A percentile compares a stretch with the other conserved stretches of the same genome.
These are phyloP conservation scores for Rhinatrema bivittatum DNA, from an alignment of 2,797 vertebrate species.

Conservation along the genomic window DNA sequence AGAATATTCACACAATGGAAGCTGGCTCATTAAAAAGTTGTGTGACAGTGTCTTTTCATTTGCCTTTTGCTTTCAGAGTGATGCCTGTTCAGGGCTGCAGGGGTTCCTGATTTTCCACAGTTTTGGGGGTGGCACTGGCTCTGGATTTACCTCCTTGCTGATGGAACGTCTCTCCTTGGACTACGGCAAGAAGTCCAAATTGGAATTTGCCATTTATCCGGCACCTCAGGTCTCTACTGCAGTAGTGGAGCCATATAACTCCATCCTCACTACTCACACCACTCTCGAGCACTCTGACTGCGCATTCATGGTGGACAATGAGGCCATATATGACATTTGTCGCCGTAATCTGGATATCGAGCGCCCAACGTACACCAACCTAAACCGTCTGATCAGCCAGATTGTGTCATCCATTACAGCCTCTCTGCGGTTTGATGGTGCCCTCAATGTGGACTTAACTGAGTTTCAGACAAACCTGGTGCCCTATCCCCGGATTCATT, in stretches of 20 bases:
- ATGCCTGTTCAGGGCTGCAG: constrained; percentile 58
- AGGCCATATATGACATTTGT: constrained; percentile 66
- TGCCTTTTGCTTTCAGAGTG: constrained; percentile 35
- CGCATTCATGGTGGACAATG: constrained; percentile 65
- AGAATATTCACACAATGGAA: no score
- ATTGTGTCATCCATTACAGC: constrained; percentile 64
- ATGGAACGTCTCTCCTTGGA: constrained; percentile 64
- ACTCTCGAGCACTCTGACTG: constrained; percentile 64
- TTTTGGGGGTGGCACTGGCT: constrained; percentile 62
- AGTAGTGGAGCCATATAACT: constrained; percentile 65
- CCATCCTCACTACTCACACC: constrained; percentile 60
- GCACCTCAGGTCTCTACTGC: constrained; percentile 64
- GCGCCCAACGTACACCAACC: constrained; percentile 55
- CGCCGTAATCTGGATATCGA: constrained; percentile 50
- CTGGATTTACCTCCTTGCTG: constrained; percentile 61
- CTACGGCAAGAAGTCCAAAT: constrained; percentile 61
- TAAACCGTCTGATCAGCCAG: constrained; percentile 61
- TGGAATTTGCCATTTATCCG: constrained; percentile 64
- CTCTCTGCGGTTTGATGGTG: constrained; percentile 54
- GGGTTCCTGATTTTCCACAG: constrained; percentile 70
- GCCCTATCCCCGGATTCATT: constrained; percentile 64
- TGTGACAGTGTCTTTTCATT: no score
- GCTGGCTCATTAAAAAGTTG: no score
- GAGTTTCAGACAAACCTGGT: constrained; percentile 69
- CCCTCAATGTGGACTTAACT: constrained; percentile 60